Evolutionary conservation across 1,140 invertebrate species (phyloP).

Genomic region (Lepidurus arcticus): DNA sequence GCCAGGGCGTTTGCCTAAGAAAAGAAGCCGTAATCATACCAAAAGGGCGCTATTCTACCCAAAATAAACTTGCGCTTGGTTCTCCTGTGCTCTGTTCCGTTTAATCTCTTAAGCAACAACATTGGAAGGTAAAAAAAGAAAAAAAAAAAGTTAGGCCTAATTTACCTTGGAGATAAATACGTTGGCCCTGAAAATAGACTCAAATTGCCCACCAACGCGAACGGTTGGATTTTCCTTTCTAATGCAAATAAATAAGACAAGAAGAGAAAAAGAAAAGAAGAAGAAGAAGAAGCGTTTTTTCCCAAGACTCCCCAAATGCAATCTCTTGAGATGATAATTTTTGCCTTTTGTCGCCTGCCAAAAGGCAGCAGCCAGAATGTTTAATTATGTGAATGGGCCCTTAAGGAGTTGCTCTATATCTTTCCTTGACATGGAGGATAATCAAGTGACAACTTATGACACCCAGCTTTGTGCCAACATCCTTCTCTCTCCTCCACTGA

Average conservation of each 20-base stretch:
- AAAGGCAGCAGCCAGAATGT: not conserved
- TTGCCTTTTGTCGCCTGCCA: conserved; percentile 20
- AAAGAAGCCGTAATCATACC: not conserved
- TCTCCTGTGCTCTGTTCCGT: not conserved
- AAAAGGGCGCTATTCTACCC: not conserved
- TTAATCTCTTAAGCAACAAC: not conserved
- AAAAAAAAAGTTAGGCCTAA: not conserved
- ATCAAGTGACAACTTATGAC: conserved; percentile 19
- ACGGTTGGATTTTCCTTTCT: not conserved
- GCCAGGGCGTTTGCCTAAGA: not conserved
- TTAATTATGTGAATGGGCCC: conserved; percentile 19
- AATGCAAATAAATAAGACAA: conserved; percentile 12
- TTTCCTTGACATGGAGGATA: not conserved
- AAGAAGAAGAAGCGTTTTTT: not conserved
- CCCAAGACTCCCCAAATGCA: not conserved
- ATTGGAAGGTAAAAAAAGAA: not conserved
- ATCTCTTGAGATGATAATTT: conserved; percentile 13
- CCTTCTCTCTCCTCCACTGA: not conserved
- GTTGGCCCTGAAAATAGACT: not conserved
- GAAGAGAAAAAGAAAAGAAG: not conserved
- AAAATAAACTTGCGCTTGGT: not conserved
- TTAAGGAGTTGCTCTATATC: conserved; percentile 1
- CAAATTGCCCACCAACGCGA: not conserved
- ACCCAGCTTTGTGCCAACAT: conserved; percentile 2
- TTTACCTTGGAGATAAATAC: conserved; percentile 19